A percentile compares a stretch with the other conserved stretches of the same genome.
Conservation (phyloP, 2,797 vertebrate genomes). For the Simalia tracyae region DNA sequence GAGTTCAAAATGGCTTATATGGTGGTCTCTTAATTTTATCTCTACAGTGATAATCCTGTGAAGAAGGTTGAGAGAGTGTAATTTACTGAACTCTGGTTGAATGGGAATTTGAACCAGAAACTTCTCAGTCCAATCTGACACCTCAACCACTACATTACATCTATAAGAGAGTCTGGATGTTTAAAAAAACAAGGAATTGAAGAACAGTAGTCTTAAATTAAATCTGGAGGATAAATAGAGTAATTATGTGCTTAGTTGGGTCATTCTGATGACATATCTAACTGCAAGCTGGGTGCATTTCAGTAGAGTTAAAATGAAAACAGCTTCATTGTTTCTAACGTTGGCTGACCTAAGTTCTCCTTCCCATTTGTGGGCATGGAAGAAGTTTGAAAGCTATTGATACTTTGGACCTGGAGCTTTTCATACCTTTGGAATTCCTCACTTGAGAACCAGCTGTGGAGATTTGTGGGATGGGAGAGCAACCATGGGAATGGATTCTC, state of each 20-base stretch:
- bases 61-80: background rate
- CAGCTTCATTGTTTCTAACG: background rate
- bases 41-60: background rate
- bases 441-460: background rate
- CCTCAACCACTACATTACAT: background rate
- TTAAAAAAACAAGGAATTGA: background rate
- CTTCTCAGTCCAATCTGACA: background rate
- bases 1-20: background rate
- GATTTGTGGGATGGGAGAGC: background rate
- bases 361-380: background rate
- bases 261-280: background rate
- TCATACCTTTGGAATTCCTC: background rate
- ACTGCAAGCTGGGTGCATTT: background rate
- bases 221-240: background rate
- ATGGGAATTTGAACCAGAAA: background rate
- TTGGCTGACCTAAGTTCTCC: background rate
- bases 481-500: background rate
- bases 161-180: background rate
- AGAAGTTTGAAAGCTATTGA: background rate
- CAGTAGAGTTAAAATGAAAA: background rate
- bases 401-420: background rate
- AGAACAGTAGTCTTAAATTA: background rate
- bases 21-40: background rate
- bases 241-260: background rate
- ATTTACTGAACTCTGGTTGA: background rate